Percentiles rank a stretch among this genome's conserved stretches.
Evolutionary conservation across 1,140 invertebrate genomes (phyloP).

Genomic region (Uloborus diversus): DNA sequence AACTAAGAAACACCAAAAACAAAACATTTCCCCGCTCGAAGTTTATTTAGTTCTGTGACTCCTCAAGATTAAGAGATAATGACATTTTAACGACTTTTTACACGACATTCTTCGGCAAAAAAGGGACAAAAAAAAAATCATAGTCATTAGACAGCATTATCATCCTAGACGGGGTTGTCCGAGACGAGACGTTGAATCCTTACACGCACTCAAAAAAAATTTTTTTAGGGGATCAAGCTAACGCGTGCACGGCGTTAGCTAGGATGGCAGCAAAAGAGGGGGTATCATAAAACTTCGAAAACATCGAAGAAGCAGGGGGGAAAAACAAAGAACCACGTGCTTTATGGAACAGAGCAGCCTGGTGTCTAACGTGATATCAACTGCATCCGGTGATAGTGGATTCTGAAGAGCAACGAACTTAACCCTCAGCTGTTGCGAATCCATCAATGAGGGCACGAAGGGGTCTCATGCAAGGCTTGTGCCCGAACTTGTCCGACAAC

Average conservation of each 20-base stretch:
- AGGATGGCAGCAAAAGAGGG: neutral
- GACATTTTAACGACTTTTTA: too few relatives aligned
- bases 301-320: neutral
- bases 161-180: too few relatives aligned
- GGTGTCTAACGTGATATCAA: slow-evolving; percentile 37
- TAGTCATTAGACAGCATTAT: too few relatives aligned
- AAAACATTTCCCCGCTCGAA: too few relatives aligned
- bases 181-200: too few relatives aligned
- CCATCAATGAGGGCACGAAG: slow-evolving; percentile 27
- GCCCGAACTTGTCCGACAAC: slow-evolving; percentile 9
- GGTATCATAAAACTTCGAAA: neutral
- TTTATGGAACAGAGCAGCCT: slow-evolving; percentile 14
- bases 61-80: too few relatives aligned
- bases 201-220: too few relatives aligned
- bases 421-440: slow-evolving; percentile 7
- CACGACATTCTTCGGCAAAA: too few relatives aligned
- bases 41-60: too few relatives aligned
- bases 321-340: slow-evolving; percentile 22
- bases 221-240: too few relatives aligned
- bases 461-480: slow-evolving; percentile 1
- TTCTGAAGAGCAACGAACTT: slow-evolving; percentile 20
- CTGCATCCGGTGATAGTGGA: slow-evolving; percentile 30
- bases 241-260: slow-evolving; percentile 35
- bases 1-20: too few relatives aligned
- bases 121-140: too few relatives aligned